Percentiles rank a stretch among this genome's conserved stretches.
Conservation (phyloP, 2,113 vertebrate genomes). For the Strigops habroptila region DNA sequence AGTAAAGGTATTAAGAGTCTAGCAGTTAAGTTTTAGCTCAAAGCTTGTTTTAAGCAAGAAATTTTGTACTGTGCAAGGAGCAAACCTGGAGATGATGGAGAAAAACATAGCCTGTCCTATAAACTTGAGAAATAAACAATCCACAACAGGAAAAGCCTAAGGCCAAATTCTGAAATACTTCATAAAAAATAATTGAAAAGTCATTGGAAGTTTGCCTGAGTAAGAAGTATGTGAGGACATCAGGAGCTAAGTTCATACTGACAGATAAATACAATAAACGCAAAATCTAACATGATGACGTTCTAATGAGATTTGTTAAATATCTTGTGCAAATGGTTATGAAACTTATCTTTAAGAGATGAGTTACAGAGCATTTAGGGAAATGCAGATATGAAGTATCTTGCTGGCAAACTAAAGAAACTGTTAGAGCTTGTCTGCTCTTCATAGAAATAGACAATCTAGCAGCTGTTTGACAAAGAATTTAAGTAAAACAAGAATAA, state of each 20-base stretch:
- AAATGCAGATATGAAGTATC: constrained; percentile 15
- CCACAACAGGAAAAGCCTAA: neutral
- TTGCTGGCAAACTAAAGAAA: constrained; percentile 3
- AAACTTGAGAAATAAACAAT: neutral
- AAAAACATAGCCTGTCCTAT: neutral
- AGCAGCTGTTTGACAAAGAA: constrained; percentile 40
- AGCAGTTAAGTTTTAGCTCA: neutral
- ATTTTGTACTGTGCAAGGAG: neutral
- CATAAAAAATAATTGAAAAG: neutral
- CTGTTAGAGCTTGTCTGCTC: constrained; percentile 12
- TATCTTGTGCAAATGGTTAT: constrained; percentile 9
- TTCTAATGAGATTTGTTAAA: constrained; percentile 32
- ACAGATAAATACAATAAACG: constrained; percentile 5
- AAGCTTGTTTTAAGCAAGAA: neutral
- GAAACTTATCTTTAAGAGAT: constrained; percentile 14
- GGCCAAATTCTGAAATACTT: neutral
- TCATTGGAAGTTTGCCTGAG: neutral
- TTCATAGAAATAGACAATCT: neutral
- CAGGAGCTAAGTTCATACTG: neutral
- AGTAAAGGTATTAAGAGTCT: neutral
- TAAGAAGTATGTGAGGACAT: neutral
- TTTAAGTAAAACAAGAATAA: constrained; percentile 43
- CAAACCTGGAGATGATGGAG: neutral
- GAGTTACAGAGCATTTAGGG: neutral
- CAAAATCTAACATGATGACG: neutral